Percentiles rank a stretch among this genome's conserved stretches.
phyloP scores from a whole-genome alignment of 2,113 vertebrate species.

The Cololabis saira region DNA sequence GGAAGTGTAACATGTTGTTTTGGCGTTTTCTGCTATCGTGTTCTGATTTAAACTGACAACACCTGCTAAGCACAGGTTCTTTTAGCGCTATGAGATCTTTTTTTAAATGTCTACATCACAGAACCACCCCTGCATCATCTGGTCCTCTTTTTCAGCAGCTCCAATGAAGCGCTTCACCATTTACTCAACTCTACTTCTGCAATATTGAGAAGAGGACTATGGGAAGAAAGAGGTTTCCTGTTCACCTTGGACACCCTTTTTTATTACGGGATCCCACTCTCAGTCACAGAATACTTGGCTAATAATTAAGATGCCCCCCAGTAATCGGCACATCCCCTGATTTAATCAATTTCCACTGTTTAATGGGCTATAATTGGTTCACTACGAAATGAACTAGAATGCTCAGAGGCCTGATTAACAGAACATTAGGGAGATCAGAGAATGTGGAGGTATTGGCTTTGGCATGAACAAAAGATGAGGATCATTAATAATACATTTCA shows the following conservation, averaged over 20 bases:
- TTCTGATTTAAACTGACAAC: too few relatives aligned
- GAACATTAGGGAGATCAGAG: conserved; percentile 60
- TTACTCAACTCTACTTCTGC: conserved; percentile 7
- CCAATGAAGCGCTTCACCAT: conserved; percentile 23
- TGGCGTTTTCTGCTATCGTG: too few relatives aligned
- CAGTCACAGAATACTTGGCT: conserved; percentile 24
- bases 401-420: conserved; percentile 60
- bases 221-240: not conserved
- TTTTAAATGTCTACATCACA: not conserved
- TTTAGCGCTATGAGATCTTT: not conserved
- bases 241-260: conserved; percentile 34
- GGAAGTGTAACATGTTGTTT: too few relatives aligned
- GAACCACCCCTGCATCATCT: conserved; percentile 35
- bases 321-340: conserved; percentile 19
- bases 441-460: conserved; percentile 55
- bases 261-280: conserved; percentile 29
- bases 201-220: not conserved
- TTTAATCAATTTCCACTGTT: conserved; percentile 48
- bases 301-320: conserved; percentile 50
- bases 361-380: conserved; percentile 73
- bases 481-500: conserved; percentile 66
- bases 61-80: too few relatives aligned
- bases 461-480: conserved; percentile 50
- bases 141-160: conserved; percentile 16
- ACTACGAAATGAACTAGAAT: conserved; percentile 52